These are phyloP conservation scores for Philypnodon macrostomus DNA, from an alignment of 2,797 vertebrate genomes.

Conservation along the genomic window DNA sequence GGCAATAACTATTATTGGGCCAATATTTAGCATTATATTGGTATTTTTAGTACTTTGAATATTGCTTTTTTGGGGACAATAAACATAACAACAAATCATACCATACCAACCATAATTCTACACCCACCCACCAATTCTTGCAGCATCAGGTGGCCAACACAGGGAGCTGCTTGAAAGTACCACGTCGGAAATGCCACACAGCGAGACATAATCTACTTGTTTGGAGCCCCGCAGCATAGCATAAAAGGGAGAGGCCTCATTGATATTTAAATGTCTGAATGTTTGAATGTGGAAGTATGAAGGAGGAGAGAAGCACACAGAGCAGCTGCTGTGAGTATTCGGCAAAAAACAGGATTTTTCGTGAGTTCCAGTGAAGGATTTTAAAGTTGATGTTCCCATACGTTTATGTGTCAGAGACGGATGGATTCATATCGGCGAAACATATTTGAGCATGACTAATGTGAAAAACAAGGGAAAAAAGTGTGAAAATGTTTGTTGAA, in stretches of 20 bases:
- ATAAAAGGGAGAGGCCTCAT: conserved; percentile 34
- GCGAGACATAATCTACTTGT: conserved; percentile 56
- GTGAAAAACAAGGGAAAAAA: not conserved
- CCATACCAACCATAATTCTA: no score
- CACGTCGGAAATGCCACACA: conserved; percentile 56
- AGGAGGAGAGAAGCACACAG: not conserved
- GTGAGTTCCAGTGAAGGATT: conserved; percentile 32
- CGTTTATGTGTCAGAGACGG: conserved; percentile 38
- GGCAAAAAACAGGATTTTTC: conserved; percentile 21
- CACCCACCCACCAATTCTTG: conserved; percentile 26
- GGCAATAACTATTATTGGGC: no score
- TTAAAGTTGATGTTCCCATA: conserved; percentile 27
- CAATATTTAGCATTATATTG: no score
- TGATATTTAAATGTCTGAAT: conserved; percentile 47
- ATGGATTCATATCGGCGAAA: conserved; percentile 32
- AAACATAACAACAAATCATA: no score
- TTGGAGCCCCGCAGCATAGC: conserved; percentile 20
- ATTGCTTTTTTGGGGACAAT: no score
- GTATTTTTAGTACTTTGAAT: no score
- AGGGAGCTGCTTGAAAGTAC: conserved; percentile 28
- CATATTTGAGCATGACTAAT: conserved; percentile 6
- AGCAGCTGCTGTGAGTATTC: conserved; percentile 35
- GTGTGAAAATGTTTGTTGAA: not conserved
- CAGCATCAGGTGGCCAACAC: conserved; percentile 59
- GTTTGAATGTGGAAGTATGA: not conserved